Evolutionary conservation across 2,888 invertebrate species (phyloP).

Genomic region (Mantis religiosa): DNA sequence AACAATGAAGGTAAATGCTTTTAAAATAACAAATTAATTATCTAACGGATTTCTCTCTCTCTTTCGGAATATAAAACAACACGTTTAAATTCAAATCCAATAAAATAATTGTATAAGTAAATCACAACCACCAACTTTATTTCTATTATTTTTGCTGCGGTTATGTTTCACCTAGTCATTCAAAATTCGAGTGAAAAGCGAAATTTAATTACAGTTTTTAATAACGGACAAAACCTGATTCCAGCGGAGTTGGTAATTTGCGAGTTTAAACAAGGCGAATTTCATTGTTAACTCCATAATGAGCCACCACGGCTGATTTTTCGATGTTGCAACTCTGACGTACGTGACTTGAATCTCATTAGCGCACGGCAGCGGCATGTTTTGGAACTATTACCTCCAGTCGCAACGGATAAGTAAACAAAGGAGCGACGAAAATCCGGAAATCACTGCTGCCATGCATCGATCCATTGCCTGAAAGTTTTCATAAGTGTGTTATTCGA

Average conservation of each 20-base stretch:
- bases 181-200: background rate
- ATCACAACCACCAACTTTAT: background rate
- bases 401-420: background rate
- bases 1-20: too few species aligned
- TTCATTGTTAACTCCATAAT: background rate
- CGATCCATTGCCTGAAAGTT: too few species aligned
- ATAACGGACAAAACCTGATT: background rate
- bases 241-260: too few species aligned
- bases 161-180: too few species aligned
- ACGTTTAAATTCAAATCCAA: too few species aligned
- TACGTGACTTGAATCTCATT: background rate
- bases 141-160: background rate
- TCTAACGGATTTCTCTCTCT: background rate
- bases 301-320: background rate
- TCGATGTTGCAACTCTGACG: background rate
- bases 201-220: background rate
- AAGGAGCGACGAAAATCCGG: background rate
- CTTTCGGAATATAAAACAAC: background rate
- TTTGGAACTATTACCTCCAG: background rate
- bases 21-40: background rate
- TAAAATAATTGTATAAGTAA: too few species aligned
- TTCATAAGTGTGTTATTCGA: too few species aligned
- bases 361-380: background rate
- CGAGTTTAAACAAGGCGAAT: background rate
- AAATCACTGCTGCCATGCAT: background rate